Evolutionary conservation across 92 coral and sea anemone species (phyloP), one percentile per base, ranked within the genome.

Genomic region (Desmophyllum pertusum): DNA sequence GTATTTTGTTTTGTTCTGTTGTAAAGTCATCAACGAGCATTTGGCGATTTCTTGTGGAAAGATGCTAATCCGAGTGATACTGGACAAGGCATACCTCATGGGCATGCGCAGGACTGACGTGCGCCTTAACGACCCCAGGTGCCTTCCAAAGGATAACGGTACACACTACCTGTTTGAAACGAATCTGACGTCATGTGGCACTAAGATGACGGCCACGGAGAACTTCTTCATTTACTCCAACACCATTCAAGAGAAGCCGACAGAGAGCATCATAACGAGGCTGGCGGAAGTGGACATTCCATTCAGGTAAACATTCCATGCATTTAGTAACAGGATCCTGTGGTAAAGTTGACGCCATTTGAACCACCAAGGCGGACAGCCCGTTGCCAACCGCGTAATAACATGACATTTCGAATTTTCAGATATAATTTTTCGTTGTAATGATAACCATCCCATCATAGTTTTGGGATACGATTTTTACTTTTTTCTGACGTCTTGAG

Each of bases 41-140:
- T n/a, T 93, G 46, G 95, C 97, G 4, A 89, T 93, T 25, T 94
- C 95, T 11, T 94, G 98, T 65, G 92, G 93, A 62, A 90, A 86
- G 79, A 88, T 87, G 63, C 83, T 84, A 29, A 91, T 94, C 90
- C 84, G 83, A 50, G 90, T 94, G 21, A 52, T 91, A 15, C 85
- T 94, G 2, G 75, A 79, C 6, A 83, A 87, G 43, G 51, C 40
- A 3, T n/a, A 83, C 65, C 77, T 94, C 2, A 83, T 87, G 84
- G 90, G 91, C 9, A 89, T 87, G 95, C 48, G 76, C 14, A 83
- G 77, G 45, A 84, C 86, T 35, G 95, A 94, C 62, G 48, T 94
- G 15, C 90, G 90, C 50, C 90, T 94, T 7, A 80, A 78, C 38
- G 93, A 94, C 63, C 90, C 95, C 7, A 75, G 79, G 19, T 94